phyloP scores from a whole-genome alignment of 2,888 invertebrate genomes.

The Drosophila picticornis region DNA sequence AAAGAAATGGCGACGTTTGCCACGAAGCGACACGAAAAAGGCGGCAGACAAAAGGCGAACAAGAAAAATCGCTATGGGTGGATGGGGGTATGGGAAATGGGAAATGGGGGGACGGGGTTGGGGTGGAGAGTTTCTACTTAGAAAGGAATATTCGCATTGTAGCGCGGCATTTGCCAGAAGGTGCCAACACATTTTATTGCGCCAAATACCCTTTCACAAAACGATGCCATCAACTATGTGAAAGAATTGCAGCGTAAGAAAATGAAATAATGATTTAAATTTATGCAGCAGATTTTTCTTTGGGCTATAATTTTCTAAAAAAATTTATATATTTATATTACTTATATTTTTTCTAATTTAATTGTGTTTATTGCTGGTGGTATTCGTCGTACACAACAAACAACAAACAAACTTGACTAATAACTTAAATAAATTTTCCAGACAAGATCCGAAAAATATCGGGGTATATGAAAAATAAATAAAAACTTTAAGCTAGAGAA shows the following conservation, averaged over 20 bases:
- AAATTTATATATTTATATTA: background rate
- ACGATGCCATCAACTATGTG: slow-evolving; percentile 2
- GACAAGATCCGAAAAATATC: background rate
- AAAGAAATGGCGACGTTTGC: slow-evolving; percentile 76
- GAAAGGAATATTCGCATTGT: slow-evolving; percentile 73
- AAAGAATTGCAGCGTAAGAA: background rate
- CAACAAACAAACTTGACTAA: too few relatives aligned
- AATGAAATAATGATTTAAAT: background rate
- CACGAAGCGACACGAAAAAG: slow-evolving; percentile 64
- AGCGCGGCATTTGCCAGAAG: slow-evolving; percentile 77
- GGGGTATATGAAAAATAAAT: accelerated
- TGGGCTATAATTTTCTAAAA: background rate
- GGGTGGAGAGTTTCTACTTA: slow-evolving; percentile 66
- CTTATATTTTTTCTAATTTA: too few relatives aligned
- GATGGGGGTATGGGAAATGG: slow-evolving; percentile 21
- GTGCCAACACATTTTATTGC: slow-evolving; percentile 79
- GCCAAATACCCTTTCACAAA: slow-evolving; percentile 45
- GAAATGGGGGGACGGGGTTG: slow-evolving; percentile 9
- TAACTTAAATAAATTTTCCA: too few relatives aligned
- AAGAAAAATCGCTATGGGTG: slow-evolving; percentile 77
- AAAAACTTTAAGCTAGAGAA: background rate
- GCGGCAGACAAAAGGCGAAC: slow-evolving; percentile 77
- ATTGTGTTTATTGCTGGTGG: too few relatives aligned
- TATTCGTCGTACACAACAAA: too few relatives aligned
- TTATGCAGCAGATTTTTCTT: background rate